phyloP scores from a whole-genome alignment of 2,888 invertebrate genomes.

The Mantis religiosa region DNA sequence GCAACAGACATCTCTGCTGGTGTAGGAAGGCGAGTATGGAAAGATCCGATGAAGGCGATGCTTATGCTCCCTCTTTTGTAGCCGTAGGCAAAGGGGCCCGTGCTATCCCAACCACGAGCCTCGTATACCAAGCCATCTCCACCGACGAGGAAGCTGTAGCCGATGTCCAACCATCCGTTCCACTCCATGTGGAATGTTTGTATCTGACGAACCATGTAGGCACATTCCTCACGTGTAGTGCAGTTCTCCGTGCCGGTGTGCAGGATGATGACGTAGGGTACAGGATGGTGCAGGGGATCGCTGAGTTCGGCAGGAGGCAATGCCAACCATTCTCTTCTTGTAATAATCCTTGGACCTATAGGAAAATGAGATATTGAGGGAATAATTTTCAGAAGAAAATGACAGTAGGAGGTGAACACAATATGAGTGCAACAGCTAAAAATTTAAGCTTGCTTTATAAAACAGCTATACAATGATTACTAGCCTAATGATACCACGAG shows the following conservation, averaged over 20 bases:
- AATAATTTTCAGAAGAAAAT: no score
- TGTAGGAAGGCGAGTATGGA: conserved; percentile 51
- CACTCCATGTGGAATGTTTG: conserved; percentile 64
- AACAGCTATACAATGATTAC: no score
- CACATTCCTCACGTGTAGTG: conserved; percentile 46
- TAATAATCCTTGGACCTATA: conserved; percentile 48
- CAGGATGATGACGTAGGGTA: conserved; percentile 1
- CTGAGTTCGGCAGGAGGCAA: conserved; percentile 44
- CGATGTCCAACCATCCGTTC: conserved; percentile 62
- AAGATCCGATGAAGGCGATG: conserved; percentile 70
- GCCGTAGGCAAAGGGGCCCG: conserved; percentile 58
- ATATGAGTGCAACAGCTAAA: no score
- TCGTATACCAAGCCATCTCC: conserved; percentile 72
- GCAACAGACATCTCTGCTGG: conserved; percentile 57
- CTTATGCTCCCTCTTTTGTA: conserved; percentile 65
- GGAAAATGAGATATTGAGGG: no score
- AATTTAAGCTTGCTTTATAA: no score
- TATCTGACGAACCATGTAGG: conserved; percentile 45
- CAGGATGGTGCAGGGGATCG: conserved; percentile 3
- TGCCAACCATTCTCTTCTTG: conserved; percentile 63
- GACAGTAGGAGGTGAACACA: no score
- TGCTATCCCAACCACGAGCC: conserved; percentile 67
- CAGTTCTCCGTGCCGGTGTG: conserved; percentile 64
- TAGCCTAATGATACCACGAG: no score
- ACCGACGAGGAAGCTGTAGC: conserved; percentile 74